Conservation (phyloP, 64 coral and sea anemone genomes). For the Astreopora myriophthalma region DNA sequence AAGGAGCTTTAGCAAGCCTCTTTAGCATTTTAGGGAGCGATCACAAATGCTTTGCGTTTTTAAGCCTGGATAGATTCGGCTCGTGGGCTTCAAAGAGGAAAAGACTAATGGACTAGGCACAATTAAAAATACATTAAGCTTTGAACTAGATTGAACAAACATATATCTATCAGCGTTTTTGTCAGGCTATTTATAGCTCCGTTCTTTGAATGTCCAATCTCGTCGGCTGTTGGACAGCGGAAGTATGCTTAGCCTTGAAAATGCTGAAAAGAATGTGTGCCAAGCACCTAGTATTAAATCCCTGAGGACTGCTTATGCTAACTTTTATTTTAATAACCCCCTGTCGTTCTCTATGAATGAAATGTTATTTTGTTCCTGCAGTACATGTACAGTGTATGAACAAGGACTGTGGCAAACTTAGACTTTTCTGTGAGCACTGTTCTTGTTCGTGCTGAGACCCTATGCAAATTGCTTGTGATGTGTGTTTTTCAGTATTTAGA, state of each 20-base stretch:
- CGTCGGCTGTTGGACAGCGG: background rate
- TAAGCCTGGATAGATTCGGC: background rate
- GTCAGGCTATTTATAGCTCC: background rate
- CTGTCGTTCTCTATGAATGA: background rate
- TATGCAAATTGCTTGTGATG: no score
- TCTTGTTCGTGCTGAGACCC: no score
- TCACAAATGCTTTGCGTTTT: background rate
- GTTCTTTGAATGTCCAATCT: background rate
- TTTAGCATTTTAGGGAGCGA: no score
- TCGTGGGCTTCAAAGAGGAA: background rate
- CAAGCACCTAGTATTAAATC: background rate
- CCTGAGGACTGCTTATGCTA: background rate
- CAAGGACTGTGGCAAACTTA: no score
- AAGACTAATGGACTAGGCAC: constrained; percentile 6
- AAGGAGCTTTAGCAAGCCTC: background rate
- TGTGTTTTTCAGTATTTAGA: no score
- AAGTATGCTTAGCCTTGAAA: background rate
- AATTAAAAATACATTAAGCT: constrained; percentile 42
- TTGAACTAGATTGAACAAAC: background rate
- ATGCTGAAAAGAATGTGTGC: background rate
- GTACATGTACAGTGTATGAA: no score
- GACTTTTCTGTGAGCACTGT: no score
- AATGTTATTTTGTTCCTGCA: background rate
- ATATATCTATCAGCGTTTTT: constrained; percentile 13
- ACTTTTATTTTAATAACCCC: constrained; percentile 6